Conservation (phyloP, 2,113 vertebrate species). For the Callaeas wilsoni region DNA sequence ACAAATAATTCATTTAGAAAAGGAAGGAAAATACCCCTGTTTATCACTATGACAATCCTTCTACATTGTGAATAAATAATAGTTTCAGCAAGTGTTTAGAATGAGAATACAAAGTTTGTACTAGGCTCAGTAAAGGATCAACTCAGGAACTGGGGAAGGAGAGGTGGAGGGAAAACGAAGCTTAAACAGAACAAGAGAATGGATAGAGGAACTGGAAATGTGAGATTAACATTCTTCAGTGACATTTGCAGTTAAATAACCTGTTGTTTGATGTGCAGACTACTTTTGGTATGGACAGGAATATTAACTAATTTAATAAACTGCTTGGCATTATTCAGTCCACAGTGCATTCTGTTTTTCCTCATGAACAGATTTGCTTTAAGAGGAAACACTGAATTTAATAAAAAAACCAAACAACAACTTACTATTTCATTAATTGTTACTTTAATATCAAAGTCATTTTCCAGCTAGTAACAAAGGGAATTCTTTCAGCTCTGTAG, state of each 20-base stretch:
- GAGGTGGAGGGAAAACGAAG: not conserved
- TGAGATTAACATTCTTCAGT: constrained; percentile 1
- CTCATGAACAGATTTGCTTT: not conserved
- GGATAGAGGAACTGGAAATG: not conserved
- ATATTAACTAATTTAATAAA: not conserved
- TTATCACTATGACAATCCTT: constrained; percentile 30
- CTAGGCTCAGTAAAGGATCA: not conserved
- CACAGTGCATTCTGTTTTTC: not conserved
- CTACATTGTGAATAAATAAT: not conserved
- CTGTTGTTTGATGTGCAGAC: not conserved
- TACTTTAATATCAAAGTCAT: not conserved
- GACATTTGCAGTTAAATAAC: not conserved
- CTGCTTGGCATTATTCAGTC: not conserved
- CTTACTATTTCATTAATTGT: not conserved
- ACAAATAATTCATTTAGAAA: not conserved
- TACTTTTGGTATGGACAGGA: not conserved
- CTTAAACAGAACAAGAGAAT: constrained; percentile 4
- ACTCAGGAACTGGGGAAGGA: not conserved
- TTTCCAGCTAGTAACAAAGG: not conserved
- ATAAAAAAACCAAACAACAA: not conserved
- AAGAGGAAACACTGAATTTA: not conserved
- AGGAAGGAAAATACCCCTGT: not conserved
- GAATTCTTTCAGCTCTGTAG: not conserved
- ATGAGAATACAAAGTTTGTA: not conserved
- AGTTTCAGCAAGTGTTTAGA: not conserved